These are phyloP conservation scores for Palythoa heliodiscus DNA, from an alignment of 92 coral and sea anemone species.

Conservation along the genomic window DNA sequence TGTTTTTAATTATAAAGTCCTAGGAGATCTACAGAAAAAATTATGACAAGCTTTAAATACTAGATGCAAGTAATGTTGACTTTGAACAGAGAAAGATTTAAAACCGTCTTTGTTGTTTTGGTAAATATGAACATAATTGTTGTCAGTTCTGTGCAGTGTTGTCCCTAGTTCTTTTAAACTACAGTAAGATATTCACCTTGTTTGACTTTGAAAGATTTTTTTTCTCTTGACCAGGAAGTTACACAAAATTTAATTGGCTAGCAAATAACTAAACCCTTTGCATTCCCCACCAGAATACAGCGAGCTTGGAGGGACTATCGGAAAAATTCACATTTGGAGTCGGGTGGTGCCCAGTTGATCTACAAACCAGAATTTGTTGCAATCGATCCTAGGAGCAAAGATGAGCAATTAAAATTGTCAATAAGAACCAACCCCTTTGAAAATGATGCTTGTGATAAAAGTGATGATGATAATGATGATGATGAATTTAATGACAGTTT, in stretches of 20 bases:
- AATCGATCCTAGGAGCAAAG: slow-evolving; percentile 36
- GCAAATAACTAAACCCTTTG: neutral
- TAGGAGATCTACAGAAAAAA: no score
- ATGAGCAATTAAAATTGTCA: slow-evolving; percentile 43
- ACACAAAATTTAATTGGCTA: neutral
- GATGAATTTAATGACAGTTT: slow-evolving; percentile 87
- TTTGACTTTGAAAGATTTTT: no score
- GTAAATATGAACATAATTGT: no score
- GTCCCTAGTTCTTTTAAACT: no score
- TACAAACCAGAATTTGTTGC: slow-evolving; percentile 55
- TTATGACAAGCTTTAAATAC: no score
- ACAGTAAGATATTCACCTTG: no score
- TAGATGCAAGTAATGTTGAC: no score
- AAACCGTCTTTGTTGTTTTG: no score
- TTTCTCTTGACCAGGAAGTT: no score
- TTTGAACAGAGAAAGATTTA: no score
- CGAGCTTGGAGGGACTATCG: slow-evolving; percentile 93
- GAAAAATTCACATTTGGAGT: slow-evolving; percentile 49
- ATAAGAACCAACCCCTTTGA: slow-evolving; percentile 87
- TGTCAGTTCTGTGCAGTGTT: no score
- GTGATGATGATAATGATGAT: slow-evolving; percentile 61
- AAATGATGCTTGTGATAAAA: slow-evolving; percentile 42
- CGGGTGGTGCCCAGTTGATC: neutral
- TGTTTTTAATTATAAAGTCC: no score
- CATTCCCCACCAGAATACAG: slow-evolving; percentile 71